Base-by-base conservation (phyloP, 2,888 invertebrate species). In the Apotomis turbidana region DNA sequence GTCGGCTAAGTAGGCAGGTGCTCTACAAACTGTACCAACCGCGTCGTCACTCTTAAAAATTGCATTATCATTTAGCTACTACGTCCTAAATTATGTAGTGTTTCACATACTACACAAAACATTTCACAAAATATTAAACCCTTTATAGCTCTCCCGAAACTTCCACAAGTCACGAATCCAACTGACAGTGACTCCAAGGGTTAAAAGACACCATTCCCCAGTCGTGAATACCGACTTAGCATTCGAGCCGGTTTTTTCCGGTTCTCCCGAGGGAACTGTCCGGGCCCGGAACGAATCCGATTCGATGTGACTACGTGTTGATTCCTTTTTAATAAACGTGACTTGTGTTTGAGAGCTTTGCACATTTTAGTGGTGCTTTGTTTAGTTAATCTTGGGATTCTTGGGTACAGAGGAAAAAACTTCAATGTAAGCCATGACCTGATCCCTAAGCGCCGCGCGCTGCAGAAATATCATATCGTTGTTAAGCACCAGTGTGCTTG, bases 211-310 rank as follows among this genome's bases (percentile, higher is more conserved):
- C n/a, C 15, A 4, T 49, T 12, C 44, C 46, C 60, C 12, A 12
- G 57, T 59, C 58, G 54, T 46, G 58, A 63, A 59, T 59, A 9
- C 51, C 46, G 58, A 64, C 51, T 59, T 70, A 59, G 38, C 64
- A 70, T 64, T 70, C 64, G 58, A 13, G 44, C 44, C 64, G 54
- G 59, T 58, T 63, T 64, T 69, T 54, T 41, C 59, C 49, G 3
- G 9, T n/a, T 3, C 67, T 74, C 84, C 80, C 84, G 75, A 80
- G 85, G 83, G 84, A 86, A 84, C 81, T 70, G 75, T 77, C 74
- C 80, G 80, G 73, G 80, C 78, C 81, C 86, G 83, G 85, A 86
- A 80, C 75, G 68, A 75, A 77, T 76, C 75, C 78, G 74, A 75
- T 78, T 62, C 70, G 54, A 73, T 59, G 69, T 67, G 64, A 66